Evolutionary conservation across 2,797 vertebrate genomes (phyloP).

Genomic region (Alca torda): DNA sequence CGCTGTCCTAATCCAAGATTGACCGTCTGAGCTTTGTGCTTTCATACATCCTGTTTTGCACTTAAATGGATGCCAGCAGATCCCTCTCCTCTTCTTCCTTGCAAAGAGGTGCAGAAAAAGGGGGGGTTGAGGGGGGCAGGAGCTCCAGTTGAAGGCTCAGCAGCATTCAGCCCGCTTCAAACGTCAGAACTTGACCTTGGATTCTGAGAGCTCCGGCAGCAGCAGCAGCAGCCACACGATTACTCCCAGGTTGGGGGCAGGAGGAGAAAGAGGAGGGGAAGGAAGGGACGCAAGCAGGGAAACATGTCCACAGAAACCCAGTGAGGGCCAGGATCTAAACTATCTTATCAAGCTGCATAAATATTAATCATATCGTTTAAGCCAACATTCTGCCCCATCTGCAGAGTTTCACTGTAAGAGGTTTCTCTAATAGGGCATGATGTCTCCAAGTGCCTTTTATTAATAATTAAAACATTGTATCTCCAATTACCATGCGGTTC

Average conservation of each 20-base stretch:
- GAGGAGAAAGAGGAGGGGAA: not conserved
- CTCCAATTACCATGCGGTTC: conserved; percentile 43
- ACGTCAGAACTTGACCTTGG: not conserved
- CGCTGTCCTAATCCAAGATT: conserved; percentile 17
- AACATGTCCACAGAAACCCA: not conserved
- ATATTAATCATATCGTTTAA: conserved; percentile 71
- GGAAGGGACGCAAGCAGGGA: not conserved
- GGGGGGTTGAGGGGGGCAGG: not conserved
- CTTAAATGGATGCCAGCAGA: conserved; percentile 12
- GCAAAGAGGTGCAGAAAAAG: not conserved
- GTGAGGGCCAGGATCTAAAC: conserved; percentile 50
- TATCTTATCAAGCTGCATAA: conserved; percentile 60
- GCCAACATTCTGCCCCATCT: conserved; percentile 42
- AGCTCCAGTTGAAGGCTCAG: not conserved
- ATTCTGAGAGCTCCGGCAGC: not conserved
- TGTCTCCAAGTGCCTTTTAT: conserved; percentile 65
- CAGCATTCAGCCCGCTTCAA: not conserved
- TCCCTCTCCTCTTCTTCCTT: not conserved
- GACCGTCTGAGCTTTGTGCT: not conserved
- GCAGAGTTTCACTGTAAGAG: conserved; percentile 53
- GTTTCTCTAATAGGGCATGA: conserved; percentile 58
- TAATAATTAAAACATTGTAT: conserved; percentile 72
- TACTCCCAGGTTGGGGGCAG: not conserved
- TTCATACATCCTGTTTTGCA: not conserved
- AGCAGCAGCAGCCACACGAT: not conserved